phyloP scores from a whole-genome alignment of 2,113 vertebrate genomes.

The Pomatorhinus ruficollis region DNA sequence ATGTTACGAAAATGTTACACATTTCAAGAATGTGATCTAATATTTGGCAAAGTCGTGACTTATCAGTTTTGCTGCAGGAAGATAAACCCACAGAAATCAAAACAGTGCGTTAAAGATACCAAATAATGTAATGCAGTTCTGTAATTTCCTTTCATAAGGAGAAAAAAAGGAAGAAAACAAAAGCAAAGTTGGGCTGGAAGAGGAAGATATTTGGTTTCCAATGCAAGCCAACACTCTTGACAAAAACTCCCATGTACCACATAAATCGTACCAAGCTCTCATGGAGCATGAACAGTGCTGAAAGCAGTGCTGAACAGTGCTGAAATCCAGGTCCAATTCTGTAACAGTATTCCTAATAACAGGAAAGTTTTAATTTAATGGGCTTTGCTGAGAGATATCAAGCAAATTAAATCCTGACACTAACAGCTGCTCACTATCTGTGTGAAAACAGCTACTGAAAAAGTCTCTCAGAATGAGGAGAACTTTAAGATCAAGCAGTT shows the following conservation, averaged over 20 bases:
- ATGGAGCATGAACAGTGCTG: not conserved
- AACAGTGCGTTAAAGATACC: slow-evolving; percentile 17
- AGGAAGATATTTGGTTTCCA: not conserved
- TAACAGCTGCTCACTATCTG: not conserved
- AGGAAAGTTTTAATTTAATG: not conserved
- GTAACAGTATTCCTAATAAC: not conserved
- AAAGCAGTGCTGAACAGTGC: not conserved
- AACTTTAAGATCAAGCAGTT: not conserved
- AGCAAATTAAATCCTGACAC: not conserved
- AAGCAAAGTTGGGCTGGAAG: not conserved
- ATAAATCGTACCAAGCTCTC: not conserved
- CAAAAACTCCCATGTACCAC: not conserved
- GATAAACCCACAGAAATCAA: slow-evolving; percentile 52
- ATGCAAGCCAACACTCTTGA: not conserved
- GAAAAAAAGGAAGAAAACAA: not conserved
- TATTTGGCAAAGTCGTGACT: slow-evolving; percentile 13
- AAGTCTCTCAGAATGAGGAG: not conserved
- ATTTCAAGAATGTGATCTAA: not conserved
- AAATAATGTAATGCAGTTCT: slow-evolving; percentile 9
- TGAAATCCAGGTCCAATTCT: not conserved
- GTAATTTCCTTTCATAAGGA: slow-evolving; percentile 2
- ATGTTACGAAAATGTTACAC: not conserved
- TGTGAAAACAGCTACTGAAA: not conserved
- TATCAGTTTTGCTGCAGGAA: slow-evolving; percentile 11
- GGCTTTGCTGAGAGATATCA: not conserved